Evolutionary conservation across 1,140 invertebrate species (phyloP).

Genomic region (Drosophila bipectinata): DNA sequence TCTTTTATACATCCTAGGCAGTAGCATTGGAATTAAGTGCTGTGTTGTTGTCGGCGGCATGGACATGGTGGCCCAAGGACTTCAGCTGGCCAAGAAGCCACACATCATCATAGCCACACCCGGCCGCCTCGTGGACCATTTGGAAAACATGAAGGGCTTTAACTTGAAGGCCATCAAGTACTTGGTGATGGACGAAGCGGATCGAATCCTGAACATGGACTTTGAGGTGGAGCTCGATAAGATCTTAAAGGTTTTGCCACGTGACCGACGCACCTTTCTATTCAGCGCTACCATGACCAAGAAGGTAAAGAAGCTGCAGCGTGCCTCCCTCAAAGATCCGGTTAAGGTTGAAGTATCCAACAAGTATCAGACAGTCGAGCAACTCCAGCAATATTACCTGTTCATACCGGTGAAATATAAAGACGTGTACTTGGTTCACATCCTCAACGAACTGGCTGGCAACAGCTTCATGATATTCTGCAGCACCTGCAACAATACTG

Average conservation of each 20-base stretch:
- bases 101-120: slow-evolving; percentile 98
- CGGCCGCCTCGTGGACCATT: slow-evolving; percentile 94
- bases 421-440: slow-evolving; percentile 98
- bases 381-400: slow-evolving; percentile 97
- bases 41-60: slow-evolving; percentile 98
- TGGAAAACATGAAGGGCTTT: slow-evolving; percentile 98
- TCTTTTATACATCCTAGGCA: slow-evolving; percentile 85
- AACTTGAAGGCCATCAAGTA: slow-evolving; percentile 94
- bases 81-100: slow-evolving; percentile 96
- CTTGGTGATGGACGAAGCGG: slow-evolving; percentile 98
- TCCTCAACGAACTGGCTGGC: slow-evolving; percentile 97
- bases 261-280: slow-evolving; percentile 93
- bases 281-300: slow-evolving; percentile 99
- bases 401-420: slow-evolving; percentile 99
- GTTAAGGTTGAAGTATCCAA: slow-evolving; percentile 98
- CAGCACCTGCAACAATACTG: slow-evolving; percentile 95
- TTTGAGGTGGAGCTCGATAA: slow-evolving; percentile 98
- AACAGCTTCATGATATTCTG: slow-evolving; percentile 99
- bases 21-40: slow-evolving; percentile 95
- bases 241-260: slow-evolving; percentile 95
- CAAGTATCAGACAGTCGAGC: slow-evolving; percentile 99
- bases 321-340: slow-evolving; percentile 96
- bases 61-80: slow-evolving; percentile 97
- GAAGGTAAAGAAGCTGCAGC: slow-evolving; percentile 98
- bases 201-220: slow-evolving; percentile 97